Percentiles rank a stretch among this genome's conserved stretches.
Conservation (phyloP, 2,797 vertebrate species). For the Lagorchestes hirsutus region DNA sequence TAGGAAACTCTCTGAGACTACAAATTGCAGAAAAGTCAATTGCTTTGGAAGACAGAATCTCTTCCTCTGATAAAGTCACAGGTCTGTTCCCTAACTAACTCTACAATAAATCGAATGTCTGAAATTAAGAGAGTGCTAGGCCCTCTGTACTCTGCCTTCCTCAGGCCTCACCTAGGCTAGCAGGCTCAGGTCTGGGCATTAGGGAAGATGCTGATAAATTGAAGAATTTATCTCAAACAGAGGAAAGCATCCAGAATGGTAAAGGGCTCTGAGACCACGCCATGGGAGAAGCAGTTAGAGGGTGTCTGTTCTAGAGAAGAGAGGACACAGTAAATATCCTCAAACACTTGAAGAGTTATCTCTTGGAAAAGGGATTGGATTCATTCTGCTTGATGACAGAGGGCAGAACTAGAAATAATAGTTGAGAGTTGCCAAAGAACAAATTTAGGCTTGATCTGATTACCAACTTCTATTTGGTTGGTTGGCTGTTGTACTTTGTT, state of each 20-base stretch:
- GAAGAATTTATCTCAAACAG: not conserved
- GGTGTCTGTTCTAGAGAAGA: not conserved
- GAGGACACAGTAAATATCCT: not conserved
- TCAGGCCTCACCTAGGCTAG: not conserved
- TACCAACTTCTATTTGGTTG: not conserved
- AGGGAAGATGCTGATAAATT: not conserved
- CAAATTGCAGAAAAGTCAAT: not conserved
- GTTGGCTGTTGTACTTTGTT: too few species aligned
- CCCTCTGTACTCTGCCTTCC: not conserved
- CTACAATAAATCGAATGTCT: not conserved
- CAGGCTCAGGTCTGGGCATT: not conserved
- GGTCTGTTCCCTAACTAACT: not conserved
- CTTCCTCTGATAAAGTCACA: not conserved
- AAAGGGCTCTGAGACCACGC: not conserved
- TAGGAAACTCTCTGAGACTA: not conserved
- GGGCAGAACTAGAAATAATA: not conserved
- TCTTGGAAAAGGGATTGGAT: not conserved
- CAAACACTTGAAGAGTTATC: not conserved
- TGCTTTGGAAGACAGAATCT: not conserved
- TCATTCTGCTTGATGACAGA: not conserved
- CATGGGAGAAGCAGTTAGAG: not conserved
- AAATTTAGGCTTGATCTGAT: too few species aligned
- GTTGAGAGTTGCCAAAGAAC: not conserved
- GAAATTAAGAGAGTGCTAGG: not conserved
- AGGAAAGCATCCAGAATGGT: not conserved